These are phyloP conservation scores for Muricea muricata DNA, from an alignment of 92 coral and sea anemone genomes.

Conservation along the genomic window DNA sequence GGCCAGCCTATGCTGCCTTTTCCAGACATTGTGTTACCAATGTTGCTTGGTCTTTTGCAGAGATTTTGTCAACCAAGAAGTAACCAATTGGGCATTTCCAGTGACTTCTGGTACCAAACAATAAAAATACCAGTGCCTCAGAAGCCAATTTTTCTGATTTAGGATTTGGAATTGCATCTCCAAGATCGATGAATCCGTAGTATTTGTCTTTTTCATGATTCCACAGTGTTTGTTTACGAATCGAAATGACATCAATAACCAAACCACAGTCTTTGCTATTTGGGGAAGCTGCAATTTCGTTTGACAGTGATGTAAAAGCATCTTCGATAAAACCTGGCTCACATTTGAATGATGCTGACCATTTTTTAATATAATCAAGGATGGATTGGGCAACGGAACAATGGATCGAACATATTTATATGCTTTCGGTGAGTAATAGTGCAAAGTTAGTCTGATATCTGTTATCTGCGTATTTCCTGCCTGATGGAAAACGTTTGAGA, in stretches of 20 bases:
- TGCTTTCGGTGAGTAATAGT: conserved; percentile 3
- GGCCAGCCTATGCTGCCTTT: background rate
- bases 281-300: background rate
- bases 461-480: background rate
- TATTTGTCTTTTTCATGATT: background rate
- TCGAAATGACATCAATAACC: background rate
- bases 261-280: background rate
- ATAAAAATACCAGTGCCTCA: background rate
- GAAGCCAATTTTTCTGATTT: background rate
- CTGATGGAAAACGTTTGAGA: background rate
- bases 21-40: background rate
- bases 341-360: background rate
- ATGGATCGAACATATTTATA: background rate
- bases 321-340: background rate
- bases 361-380: background rate
- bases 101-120: background rate
- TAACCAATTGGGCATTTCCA: conserved; percentile 1
- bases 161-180: background rate
- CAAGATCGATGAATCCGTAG: background rate
- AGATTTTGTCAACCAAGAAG: background rate
- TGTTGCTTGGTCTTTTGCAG: background rate
- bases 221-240: conserved; percentile 3
- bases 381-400: background rate
- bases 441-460: background rate
- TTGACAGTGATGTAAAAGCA: background rate